Evolutionary conservation across 2,797 vertebrate species (phyloP), one percentile per base, ranked within the genome.

Genomic region (Ibycter americanus): DNA sequence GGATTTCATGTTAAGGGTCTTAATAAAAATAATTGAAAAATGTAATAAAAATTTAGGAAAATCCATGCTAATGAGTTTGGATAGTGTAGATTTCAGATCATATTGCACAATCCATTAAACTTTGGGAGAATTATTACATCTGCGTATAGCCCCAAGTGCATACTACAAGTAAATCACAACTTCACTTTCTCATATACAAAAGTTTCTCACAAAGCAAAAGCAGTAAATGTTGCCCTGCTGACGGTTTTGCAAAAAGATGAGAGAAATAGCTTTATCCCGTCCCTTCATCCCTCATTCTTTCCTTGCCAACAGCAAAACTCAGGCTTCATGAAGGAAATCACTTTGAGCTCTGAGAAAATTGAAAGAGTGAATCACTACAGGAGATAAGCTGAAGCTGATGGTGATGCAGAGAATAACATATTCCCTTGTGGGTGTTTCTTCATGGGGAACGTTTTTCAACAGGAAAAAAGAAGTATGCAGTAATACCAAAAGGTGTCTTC

Each of bases 21-120:
- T 87, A 96, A 97, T 49, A 96, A 86, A 95, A 95, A 51, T 85
- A 96, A 94, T 80, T 46, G 8, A 52, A 93, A 93, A 65, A 44
- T 65, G 8, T 16, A 72, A 93, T 87, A 86, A 93, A 93, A 94
- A 91, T 2, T 73, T 84, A 91, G 85, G 84, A 92, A 94, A 97
- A 95, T 91, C 34, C 32, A 62, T 68, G n/a, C 9, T 85, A 72
- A 76, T 73, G n/a, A 82, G 61, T 91, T 85, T 77, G 29, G 8
- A 34, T 19, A 59, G 17, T 4, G 16, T 25, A 79, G 32, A 54
- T 72, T 91, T 89, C 13, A 38, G 40, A 91, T 67, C 13, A 26
- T 34, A 14, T 78, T 92, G 31, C n/a, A 38, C 25, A 80, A 79
- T 34, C 20, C 61, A 87, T 77, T 85, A 66, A 89, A 59, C 15